These are phyloP conservation scores for Australoheros scitulus DNA, from an alignment of 2,113 vertebrate genomes.

Conservation along the genomic window DNA sequence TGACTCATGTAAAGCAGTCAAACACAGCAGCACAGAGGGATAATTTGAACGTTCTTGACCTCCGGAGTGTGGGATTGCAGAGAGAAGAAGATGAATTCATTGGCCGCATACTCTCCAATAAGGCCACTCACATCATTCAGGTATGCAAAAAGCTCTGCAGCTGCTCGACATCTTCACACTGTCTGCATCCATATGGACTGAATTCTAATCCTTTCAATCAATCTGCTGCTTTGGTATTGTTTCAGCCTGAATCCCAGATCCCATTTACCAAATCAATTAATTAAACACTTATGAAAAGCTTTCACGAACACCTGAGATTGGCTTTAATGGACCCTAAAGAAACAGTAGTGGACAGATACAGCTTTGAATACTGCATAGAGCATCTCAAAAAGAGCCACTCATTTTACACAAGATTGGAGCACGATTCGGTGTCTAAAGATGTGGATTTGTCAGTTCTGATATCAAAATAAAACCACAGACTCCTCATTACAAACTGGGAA, in stretches of 20 bases:
- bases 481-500: neutral
- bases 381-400: neutral
- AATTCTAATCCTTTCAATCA: neutral
- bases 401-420: neutral
- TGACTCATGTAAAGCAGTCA: slow-evolving; percentile 69
- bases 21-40: slow-evolving; percentile 67
- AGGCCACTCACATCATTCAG: slow-evolving; percentile 44
- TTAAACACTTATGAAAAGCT: neutral
- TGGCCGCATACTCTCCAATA: slow-evolving; percentile 46
- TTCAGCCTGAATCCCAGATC: neutral
- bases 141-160: slow-evolving; percentile 31
- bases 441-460: neutral
- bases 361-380: neutral
- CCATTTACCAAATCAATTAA: neutral
- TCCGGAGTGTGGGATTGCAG: slow-evolving; percentile 64
- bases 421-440: too few species aligned
- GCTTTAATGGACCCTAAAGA: neutral
- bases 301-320: neutral
- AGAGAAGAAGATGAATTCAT: slow-evolving; percentile 61
- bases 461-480: neutral
- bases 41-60: slow-evolving; percentile 73
- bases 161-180: slow-evolving; percentile 19
- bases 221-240: neutral
- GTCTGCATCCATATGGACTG: neutral
- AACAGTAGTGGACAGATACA: neutral